Base-by-base conservation (phyloP, 2,113 vertebrate genomes). In the Phylloscopus whistleri region DNA sequence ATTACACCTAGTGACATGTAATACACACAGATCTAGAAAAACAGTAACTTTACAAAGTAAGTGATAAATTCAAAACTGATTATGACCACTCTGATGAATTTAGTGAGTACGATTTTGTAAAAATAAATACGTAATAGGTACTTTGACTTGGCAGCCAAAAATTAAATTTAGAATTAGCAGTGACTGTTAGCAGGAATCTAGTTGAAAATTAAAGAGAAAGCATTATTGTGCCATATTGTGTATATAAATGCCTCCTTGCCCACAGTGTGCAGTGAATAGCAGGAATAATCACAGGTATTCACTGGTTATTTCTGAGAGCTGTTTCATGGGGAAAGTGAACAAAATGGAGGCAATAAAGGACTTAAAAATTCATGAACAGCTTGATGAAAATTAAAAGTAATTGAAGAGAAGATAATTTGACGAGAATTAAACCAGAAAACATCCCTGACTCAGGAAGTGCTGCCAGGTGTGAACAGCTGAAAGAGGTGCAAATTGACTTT, bases 281-380 rank as follows among this genome's bases (percentile, higher is more conserved):
- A 83, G 48, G 43, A 75, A 63, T 79, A 46, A 79, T 48, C 41
- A 82, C 6, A 78, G 10, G 11, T 20, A 30, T 66, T 70, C 31
- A 49, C 16, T 6, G 49, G 5, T 7, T 74, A 37, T 53, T 80
- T 63, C 76, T 73, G 14, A 63, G 19, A 53, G 20, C 17, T 81
- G 27, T 53, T 68, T 56, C 28, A 24, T 4, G 3, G 16, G 12
- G 1, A 4, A 21, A 5, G 3, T 31, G n/a, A 60, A 4, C 5
- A 63, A 51, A 64, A 41, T 10, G 7, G 10, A 33, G 7, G 30
- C 7, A 58, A 67, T 12, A 35, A 39, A 16, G 15, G 26, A 17
- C 26, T 68, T 76, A 67, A 86, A 69, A 83, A 31, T 16, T 72
- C n/a, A 89, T 15, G 0, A 86, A 48, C 5, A 78, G 28, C 22